Percentiles rank a stretch among this genome's conserved stretches.
These are phyloP conservation scores for Xiphophorus couchianus DNA, from an alignment of 2,113 vertebrate species.

Conservation along the genomic window DNA sequence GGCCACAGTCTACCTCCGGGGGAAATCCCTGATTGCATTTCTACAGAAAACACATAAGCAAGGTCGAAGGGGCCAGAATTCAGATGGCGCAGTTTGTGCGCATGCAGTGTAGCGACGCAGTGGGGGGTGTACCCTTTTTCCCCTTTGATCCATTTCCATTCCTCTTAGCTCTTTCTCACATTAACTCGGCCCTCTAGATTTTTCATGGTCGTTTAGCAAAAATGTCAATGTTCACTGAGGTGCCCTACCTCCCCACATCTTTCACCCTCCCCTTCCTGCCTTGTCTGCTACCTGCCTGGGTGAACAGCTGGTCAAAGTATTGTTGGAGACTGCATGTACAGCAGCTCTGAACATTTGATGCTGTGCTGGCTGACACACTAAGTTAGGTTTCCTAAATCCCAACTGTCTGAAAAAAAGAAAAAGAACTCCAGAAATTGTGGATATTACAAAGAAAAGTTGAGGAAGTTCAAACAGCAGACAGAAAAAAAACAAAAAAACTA, in stretches of 20 bases:
- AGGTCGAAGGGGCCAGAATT: conserved; percentile 39
- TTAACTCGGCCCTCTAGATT: neutral
- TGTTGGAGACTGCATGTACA: conserved; percentile 48
- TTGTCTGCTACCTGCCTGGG: conserved; percentile 34
- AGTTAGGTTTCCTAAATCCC: conserved; percentile 53
- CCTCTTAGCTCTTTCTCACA: conserved; percentile 2
- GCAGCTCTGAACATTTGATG: conserved; percentile 45
- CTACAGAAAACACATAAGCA: conserved; percentile 67
- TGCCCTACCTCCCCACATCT: conserved; percentile 13
- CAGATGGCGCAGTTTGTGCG: neutral
- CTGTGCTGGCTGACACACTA: conserved; percentile 57
- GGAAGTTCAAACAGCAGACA: neutral
- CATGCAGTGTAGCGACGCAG: too few species aligned
- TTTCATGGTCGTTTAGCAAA: conserved; percentile 16
- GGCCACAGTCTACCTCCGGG: conserved; percentile 43
- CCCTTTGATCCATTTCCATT: conserved; percentile 18
- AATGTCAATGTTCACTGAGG: conserved; percentile 35
- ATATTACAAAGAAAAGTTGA: conserved; percentile 32
- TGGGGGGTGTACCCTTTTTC: neutral
- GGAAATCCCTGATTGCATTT: conserved; percentile 66
- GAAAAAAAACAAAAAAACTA: too few species aligned
- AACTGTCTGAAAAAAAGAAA: conserved; percentile 1
- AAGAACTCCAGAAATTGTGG: conserved; percentile 5
- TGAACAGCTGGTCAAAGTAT: conserved; percentile 42
- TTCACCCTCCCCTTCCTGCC: conserved; percentile 8